Percentiles rank a stretch among this genome's conserved stretches.
Conservation (phyloP, 2,113 vertebrate genomes). For the Labeo catla region DNA sequence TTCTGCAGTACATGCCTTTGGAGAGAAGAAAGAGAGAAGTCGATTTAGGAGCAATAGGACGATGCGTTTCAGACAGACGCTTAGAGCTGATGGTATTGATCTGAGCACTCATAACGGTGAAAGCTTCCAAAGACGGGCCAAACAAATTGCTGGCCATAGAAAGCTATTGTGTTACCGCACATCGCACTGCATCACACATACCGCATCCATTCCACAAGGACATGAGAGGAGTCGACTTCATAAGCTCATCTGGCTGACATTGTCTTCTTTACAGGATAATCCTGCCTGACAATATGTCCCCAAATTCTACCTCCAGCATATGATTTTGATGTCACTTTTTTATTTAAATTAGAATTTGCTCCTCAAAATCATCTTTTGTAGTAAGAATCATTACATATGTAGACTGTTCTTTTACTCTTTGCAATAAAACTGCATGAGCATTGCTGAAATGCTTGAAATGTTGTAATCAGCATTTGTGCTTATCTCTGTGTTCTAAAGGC, state of each 20-base stretch:
- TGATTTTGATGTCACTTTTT: not conserved
- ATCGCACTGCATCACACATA: constrained; percentile 13
- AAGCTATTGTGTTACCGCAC: constrained; percentile 31
- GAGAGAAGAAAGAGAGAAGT: not conserved
- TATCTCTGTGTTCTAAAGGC: not conserved
- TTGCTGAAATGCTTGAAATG: not conserved
- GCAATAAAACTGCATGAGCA: not conserved
- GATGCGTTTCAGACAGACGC: constrained; percentile 31
- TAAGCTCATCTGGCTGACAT: constrained; percentile 2
- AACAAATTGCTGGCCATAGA: constrained; percentile 34
- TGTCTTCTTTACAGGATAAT: constrained; percentile 25
- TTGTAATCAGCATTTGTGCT: not conserved
- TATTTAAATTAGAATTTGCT: not conserved
- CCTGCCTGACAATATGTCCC: constrained; percentile 3
- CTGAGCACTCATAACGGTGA: not conserved
- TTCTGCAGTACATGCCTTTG: not conserved
- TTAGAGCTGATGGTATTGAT: constrained; percentile 35
- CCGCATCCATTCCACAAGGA: constrained; percentile 24
- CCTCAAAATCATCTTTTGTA: not conserved
- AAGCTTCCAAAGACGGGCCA: constrained; percentile 25
- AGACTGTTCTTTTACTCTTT: not conserved
- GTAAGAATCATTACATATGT: not conserved
- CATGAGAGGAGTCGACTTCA: not conserved
- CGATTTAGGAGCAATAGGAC: not conserved
- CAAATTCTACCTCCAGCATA: not conserved